These are phyloP conservation scores for Crocuta crocuta DNA, from an alignment of 2,113 vertebrate genomes.

Conservation along the genomic window DNA sequence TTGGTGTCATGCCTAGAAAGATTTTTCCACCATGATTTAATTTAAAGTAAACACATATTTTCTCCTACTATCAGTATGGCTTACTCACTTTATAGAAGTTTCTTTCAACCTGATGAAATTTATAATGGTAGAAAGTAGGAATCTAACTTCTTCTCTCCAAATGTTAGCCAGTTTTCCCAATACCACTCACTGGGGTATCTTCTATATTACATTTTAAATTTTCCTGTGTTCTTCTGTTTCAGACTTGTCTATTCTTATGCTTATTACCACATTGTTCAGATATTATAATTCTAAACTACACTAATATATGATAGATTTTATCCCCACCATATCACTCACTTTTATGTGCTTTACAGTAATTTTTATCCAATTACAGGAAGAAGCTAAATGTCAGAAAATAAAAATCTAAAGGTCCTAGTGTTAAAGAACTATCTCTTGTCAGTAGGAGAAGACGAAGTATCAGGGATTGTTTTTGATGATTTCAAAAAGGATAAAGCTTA, in stretches of 20 bases:
- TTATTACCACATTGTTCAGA: neutral
- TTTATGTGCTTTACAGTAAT: neutral
- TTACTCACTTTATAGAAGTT: neutral
- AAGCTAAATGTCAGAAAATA: neutral
- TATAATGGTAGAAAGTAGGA: neutral
- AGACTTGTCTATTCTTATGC: neutral
- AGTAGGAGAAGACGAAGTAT: neutral
- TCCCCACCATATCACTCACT: neutral
- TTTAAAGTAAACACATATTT: slow-evolving; percentile 42
- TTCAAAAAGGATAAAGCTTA: slow-evolving; percentile 13
- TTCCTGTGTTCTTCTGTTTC: neutral
- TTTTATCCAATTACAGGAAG: neutral
- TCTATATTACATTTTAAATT: neutral
- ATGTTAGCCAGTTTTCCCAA: neutral
- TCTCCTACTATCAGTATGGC: neutral
- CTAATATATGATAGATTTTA: neutral
- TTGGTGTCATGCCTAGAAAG: neutral
- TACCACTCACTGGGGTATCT: neutral
- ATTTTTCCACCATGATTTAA: neutral
- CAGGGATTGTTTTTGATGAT: neutral
- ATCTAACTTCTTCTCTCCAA: neutral
- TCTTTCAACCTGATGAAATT: neutral
- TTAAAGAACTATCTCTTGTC: neutral
- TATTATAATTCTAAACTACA: neutral
- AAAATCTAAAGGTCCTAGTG: neutral